Conservation (phyloP, 2,797 vertebrate genomes). For the Siniperca obscura region DNA sequence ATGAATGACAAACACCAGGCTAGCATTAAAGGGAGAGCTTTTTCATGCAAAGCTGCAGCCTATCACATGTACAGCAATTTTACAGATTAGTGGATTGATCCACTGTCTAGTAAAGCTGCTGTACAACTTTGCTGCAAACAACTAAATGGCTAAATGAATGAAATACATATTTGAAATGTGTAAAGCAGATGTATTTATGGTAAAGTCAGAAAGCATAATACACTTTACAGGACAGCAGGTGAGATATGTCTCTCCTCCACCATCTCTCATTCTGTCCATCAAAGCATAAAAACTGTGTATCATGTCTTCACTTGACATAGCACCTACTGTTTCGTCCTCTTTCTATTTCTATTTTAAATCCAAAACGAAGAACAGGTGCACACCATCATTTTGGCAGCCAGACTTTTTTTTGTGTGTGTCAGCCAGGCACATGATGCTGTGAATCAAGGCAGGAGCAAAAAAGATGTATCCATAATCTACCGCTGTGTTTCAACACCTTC, state of each 20-base stretch:
- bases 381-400: slow-evolving; percentile 3
- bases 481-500: slow-evolving; percentile 42
- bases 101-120: slow-evolving; percentile 31
- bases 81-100: slow-evolving; percentile 51
- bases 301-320: slow-evolving; percentile 9
- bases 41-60: slow-evolving; percentile 37
- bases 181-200: neutral
- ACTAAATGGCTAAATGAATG: neutral
- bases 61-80: slow-evolving; percentile 35
- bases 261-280: slow-evolving; percentile 28
- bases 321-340: slow-evolving; percentile 9
- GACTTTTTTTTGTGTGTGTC: slow-evolving; percentile 26
- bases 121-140: slow-evolving; percentile 21
- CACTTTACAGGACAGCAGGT: slow-evolving; percentile 18
- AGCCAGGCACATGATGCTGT: slow-evolving; percentile 49
- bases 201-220: slow-evolving; percentile 41
- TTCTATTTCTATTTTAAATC: neutral
- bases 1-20: slow-evolving; percentile 60
- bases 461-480: slow-evolving; percentile 15
- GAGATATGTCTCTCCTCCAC: neutral
- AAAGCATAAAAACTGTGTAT: slow-evolving; percentile 13
- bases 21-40: slow-evolving; percentile 33
- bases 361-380: slow-evolving; percentile 9
- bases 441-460: slow-evolving; percentile 36
- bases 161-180: slow-evolving; percentile 12